Evolutionary conservation across 2,888 invertebrate species (phyloP).

Genomic region (Hyppa rectilinea): DNA sequence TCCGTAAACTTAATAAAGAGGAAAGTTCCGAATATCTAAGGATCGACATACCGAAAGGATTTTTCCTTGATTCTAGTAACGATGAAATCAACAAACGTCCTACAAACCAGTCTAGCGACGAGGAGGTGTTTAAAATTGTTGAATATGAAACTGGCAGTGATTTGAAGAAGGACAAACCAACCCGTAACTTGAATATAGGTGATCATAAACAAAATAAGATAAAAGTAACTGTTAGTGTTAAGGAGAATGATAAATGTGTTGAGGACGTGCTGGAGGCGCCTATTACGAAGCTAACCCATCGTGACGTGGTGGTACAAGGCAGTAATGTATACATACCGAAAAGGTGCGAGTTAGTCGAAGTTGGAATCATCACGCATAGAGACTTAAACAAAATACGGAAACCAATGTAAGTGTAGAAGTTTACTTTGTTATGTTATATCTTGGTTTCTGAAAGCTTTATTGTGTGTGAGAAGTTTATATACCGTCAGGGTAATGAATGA

Average conservation of each 20-base stretch:
- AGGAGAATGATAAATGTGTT: conserved; percentile 67
- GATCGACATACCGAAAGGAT: conserved; percentile 83
- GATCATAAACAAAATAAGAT: conserved; percentile 68
- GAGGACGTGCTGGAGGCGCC: conserved; percentile 71
- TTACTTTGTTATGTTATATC: background rate
- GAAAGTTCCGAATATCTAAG: conserved; percentile 78
- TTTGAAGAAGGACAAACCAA: conserved; percentile 61
- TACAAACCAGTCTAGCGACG: conserved; percentile 76
- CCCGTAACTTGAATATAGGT: conserved; percentile 60
- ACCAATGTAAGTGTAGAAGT: conserved; percentile 76
- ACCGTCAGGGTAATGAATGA: background rate
- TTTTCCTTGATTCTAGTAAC: conserved; percentile 75
- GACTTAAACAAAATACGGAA: conserved; percentile 73
- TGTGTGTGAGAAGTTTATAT: background rate
- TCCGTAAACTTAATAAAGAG: conserved; percentile 62
- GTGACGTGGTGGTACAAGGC: conserved; percentile 77
- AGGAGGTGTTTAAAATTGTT: conserved; percentile 83
- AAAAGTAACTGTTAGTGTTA: conserved; percentile 71
- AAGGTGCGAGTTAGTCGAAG: conserved; percentile 78
- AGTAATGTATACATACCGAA: conserved; percentile 76
- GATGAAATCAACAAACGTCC: conserved; percentile 64
- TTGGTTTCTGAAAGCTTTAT: background rate
- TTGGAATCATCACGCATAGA: conserved; percentile 80
- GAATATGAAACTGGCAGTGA: conserved; percentile 81
- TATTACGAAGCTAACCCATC: conserved; percentile 67